A percentile compares a stretch with the other conserved stretches of the same genome.
Conservation (phyloP, 1,140 invertebrate species). For the Phortica variegata region DNA sequence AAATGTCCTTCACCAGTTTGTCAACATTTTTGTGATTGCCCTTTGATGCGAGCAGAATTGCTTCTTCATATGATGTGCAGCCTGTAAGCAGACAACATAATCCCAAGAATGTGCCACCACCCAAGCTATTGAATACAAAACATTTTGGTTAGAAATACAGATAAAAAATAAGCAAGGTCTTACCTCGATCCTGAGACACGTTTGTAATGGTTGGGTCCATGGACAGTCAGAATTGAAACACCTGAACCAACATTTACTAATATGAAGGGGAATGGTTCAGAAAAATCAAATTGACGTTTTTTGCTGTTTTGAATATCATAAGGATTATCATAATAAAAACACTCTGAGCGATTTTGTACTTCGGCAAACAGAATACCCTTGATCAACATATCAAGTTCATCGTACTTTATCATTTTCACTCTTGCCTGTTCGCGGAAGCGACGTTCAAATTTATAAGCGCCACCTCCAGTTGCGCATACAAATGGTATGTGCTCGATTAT, state of each 20-base stretch:
- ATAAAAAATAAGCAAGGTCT: background rate
- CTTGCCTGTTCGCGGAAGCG: slow-evolving; percentile 91
- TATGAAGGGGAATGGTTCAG: slow-evolving; percentile 93
- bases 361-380: slow-evolving; percentile 95
- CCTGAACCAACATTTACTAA: slow-evolving; percentile 98
- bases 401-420: slow-evolving; percentile 91
- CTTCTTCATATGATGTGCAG: slow-evolving; percentile 96
- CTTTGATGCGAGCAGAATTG: slow-evolving; percentile 87
- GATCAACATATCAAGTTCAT: slow-evolving; percentile 94
- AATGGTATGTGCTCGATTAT: slow-evolving; percentile 92
- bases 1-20: slow-evolving; percentile 95
- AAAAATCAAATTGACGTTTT: slow-evolving; percentile 75
- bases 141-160: background rate
- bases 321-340: slow-evolving; percentile 89
- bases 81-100: slow-evolving; percentile 94
- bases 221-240: slow-evolving; percentile 92
- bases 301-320: slow-evolving; percentile 58
- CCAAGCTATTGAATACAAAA: slow-evolving; percentile 69
- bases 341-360: slow-evolving; percentile 84
- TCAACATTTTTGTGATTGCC: slow-evolving; percentile 95
- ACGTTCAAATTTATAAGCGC: slow-evolving; percentile 96
- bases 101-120: slow-evolving; percentile 96
- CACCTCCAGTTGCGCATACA: slow-evolving; percentile 97
- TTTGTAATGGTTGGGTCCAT: slow-evolving; percentile 85
- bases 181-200: slow-evolving; percentile 95